A percentile compares a stretch with the other conserved stretches of the same genome.
phyloP scores from a whole-genome alignment of 1,140 invertebrate species.

The Apis dorsata region DNA sequence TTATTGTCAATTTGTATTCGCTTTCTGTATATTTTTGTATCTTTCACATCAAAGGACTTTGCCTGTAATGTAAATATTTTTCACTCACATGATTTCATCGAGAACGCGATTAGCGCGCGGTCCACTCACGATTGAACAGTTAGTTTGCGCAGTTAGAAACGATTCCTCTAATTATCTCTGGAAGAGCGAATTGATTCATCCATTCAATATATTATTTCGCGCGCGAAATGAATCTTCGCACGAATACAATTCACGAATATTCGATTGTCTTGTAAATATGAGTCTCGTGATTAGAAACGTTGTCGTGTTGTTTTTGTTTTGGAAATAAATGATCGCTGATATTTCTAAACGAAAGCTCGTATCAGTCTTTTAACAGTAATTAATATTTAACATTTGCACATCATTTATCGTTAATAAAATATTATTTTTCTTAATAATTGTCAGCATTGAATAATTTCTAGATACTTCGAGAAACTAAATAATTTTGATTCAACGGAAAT shows the following conservation, averaged over 20 bases:
- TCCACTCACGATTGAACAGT: conserved; percentile 11
- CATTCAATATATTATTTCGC: conserved; percentile 17
- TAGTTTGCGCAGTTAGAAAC: not conserved
- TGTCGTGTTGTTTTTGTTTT: not conserved
- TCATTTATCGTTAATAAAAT: not conserved
- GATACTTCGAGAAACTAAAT: too few relatives aligned
- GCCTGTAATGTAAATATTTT: too few relatives aligned
- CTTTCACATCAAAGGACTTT: not conserved
- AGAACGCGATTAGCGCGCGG: not conserved
- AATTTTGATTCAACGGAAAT: too few relatives aligned
- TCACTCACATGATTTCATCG: not conserved
- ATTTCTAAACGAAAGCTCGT: too few relatives aligned
- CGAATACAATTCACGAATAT: too few relatives aligned
- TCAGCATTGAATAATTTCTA: too few relatives aligned
- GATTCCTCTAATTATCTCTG: not conserved
- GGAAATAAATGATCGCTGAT: not conserved
- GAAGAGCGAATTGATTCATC: conserved; percentile 2
- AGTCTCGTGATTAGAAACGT: not conserved
- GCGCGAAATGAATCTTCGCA: not conserved
- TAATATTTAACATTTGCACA: not conserved
- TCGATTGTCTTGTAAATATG: not conserved
- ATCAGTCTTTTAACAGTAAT: too few relatives aligned
- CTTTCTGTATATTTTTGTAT: too few relatives aligned
- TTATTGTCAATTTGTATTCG: too few relatives aligned
- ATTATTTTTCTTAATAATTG: too few relatives aligned